These are phyloP conservation scores for Hirundo rustica DNA, from an alignment of 2,797 vertebrate genomes.

Conservation along the genomic window DNA sequence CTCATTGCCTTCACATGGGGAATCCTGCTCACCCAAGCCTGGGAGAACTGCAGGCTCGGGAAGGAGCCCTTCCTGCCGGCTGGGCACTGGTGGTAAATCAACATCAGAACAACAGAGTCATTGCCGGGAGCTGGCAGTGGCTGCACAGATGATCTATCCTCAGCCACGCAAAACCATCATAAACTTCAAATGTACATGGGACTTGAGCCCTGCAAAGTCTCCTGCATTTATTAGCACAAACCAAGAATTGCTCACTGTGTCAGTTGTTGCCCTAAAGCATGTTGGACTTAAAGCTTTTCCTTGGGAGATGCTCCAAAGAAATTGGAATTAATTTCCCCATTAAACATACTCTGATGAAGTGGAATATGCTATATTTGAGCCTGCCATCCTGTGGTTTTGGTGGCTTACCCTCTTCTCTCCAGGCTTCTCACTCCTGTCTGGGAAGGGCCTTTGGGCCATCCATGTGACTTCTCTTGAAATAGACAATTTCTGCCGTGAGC, in stretches of 20 bases:
- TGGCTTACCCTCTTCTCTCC: not conserved
- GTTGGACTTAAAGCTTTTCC: not conserved
- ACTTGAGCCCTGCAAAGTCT: not conserved
- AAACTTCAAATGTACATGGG: not conserved
- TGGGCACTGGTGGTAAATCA: not conserved
- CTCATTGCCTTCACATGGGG: not conserved
- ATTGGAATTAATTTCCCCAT: not conserved
- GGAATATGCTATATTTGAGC: not conserved
- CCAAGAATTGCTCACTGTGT: not conserved
- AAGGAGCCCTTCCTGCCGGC: not conserved
- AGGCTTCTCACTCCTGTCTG: slow-evolving; percentile 29
- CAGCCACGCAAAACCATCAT: not conserved
- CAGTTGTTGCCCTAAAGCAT: not conserved
- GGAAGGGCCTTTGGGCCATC: slow-evolving; percentile 27
- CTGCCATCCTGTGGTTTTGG: not conserved
- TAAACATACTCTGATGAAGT: not conserved
- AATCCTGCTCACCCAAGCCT: not conserved
- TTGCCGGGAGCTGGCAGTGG: not conserved
- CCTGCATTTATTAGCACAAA: not conserved
- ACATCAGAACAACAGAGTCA: not conserved
- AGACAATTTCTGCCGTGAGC: not conserved
- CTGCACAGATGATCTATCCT: not conserved
- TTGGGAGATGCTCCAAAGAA: not conserved
- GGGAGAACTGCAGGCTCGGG: not conserved
- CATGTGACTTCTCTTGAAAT: slow-evolving; percentile 64